Evolutionary conservation across 2,888 invertebrate species (phyloP).

Genomic region (Pseudoips prasinana): DNA sequence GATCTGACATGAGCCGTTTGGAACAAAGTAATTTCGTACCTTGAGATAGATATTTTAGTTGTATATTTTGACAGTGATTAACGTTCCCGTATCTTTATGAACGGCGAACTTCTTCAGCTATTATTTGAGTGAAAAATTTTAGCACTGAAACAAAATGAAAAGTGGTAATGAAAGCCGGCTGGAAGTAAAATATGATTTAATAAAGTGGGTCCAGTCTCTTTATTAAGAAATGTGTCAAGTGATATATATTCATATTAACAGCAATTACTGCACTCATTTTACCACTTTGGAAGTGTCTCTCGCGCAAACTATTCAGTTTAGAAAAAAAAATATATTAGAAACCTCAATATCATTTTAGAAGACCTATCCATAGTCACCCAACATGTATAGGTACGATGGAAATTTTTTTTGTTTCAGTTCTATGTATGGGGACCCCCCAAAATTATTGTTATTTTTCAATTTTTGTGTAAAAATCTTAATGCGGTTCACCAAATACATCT

Average conservation of each 20-base stretch:
- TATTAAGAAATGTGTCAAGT: constrained; percentile 10
- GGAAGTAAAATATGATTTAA: constrained; percentile 24
- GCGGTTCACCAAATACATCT: too few relatives aligned
- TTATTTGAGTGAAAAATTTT: constrained; percentile 17
- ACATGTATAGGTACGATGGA: too few relatives aligned
- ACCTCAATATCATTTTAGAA: too few relatives aligned
- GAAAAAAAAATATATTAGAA: too few relatives aligned
- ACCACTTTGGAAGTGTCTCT: too few relatives aligned
- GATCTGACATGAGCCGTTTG: constrained; percentile 23
- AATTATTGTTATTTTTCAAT: too few relatives aligned
- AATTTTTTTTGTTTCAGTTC: too few relatives aligned
- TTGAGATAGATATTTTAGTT: constrained; percentile 19
- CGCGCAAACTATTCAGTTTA: too few relatives aligned
- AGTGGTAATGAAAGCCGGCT: constrained; percentile 10
- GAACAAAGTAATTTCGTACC: constrained; percentile 27
- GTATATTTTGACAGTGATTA: constrained; percentile 32
- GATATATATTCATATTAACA: constrained; percentile 8
- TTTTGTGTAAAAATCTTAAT: too few relatives aligned
- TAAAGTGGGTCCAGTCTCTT: constrained; percentile 19
- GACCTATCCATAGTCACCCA: too few relatives aligned
- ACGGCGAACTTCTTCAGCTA: constrained; percentile 17
- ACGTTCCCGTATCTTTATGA: constrained; percentile 28
- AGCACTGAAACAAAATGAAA: constrained; percentile 9
- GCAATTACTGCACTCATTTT: neutral
- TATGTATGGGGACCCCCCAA: too few relatives aligned